Base-by-base conservation (phyloP, 1,140 invertebrate genomes). In the Drosophila prosaltans region DNA sequence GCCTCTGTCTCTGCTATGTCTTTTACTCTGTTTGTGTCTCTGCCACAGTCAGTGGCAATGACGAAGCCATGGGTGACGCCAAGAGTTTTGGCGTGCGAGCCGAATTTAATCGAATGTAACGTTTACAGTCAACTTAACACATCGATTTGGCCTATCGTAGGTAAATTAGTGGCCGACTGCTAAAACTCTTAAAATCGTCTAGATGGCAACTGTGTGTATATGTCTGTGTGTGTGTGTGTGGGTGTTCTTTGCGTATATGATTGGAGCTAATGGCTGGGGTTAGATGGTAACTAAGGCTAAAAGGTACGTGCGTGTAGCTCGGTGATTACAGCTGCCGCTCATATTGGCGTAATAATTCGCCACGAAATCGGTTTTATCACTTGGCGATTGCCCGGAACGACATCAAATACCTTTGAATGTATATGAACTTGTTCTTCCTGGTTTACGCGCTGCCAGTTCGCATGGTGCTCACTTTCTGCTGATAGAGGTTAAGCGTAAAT, bases 21-120 rank as follows among this genome's bases (percentile, higher is more conserved):
- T 51, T 24, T n/a, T 30, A n/a, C 26, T 40, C 45, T 41, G 24
- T 69, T 36, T 65, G 57, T 11, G 39, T 40, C 58, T 24, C 36
- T 62, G 65, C 24, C 45, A 61, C 61, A 45, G 43, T 63, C 26
- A 43, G 61, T 43, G 61, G 61, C 61, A 48, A 48, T 32, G 43
- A 57, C 55, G 62, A 45, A 54, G 55, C 54, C 41, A 32, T 48
- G 8, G 45, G 45, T 24, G 45, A 51, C 45, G 57, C 57, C 65
- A 61, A 68, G 65, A 66, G 59, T 76, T 67, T 67, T 59, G 58
- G 69, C 65, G 58, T 69, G 73, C 65, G 77, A 74, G 70, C 57
- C 74, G 70, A 83, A 78, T 78, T 78, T 74, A 84, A 80, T 84
- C 69, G 69, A 84, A 84, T 84, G 70, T 80, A 84, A 78, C 74